Percentiles rank a stretch among this genome's conserved stretches.
These are phyloP conservation scores for Syndactyla subalaris DNA, from an alignment of 2,797 vertebrate species.

Conservation along the genomic window DNA sequence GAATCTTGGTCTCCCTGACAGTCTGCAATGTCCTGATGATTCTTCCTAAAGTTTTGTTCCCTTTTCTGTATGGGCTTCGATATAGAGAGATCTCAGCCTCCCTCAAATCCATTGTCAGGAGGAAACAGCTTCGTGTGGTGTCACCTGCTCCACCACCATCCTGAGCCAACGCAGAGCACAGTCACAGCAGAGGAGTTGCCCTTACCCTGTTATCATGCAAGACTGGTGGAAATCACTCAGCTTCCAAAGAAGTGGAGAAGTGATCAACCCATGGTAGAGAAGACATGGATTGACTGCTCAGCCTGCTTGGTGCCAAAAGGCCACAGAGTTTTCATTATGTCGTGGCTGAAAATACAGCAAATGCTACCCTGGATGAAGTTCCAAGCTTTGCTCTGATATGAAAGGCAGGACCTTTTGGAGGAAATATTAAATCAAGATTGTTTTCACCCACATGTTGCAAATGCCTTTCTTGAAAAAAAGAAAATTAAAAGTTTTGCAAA, in stretches of 20 bases:
- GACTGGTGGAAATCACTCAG: neutral
- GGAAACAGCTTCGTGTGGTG: constrained; percentile 54
- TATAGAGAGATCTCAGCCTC: constrained; percentile 79
- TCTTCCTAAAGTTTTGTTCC: constrained; percentile 81
- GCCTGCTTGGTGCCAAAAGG: neutral
- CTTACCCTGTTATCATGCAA: neutral
- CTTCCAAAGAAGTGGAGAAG: neutral
- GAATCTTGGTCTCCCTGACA: constrained; percentile 77
- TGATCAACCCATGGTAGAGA: neutral
- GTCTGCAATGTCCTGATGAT: constrained; percentile 80
- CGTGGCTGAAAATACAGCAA: neutral
- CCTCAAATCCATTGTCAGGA: constrained; percentile 72
- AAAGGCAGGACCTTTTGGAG: neutral
- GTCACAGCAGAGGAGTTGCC: neutral
- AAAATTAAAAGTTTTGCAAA: neutral
- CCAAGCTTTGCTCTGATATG: neutral
- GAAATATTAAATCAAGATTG: neutral
- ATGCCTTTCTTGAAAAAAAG: neutral
- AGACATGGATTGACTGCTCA: neutral
- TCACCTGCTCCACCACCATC: constrained; percentile 49
- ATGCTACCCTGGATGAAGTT: neutral
- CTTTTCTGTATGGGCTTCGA: constrained; percentile 81
- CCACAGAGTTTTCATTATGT: neutral
- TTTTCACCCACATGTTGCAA: neutral
- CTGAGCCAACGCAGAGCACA: neutral